phyloP scores from a whole-genome alignment of 2,888 invertebrate genomes.

The Hydroisotoma schaefferi region DNA sequence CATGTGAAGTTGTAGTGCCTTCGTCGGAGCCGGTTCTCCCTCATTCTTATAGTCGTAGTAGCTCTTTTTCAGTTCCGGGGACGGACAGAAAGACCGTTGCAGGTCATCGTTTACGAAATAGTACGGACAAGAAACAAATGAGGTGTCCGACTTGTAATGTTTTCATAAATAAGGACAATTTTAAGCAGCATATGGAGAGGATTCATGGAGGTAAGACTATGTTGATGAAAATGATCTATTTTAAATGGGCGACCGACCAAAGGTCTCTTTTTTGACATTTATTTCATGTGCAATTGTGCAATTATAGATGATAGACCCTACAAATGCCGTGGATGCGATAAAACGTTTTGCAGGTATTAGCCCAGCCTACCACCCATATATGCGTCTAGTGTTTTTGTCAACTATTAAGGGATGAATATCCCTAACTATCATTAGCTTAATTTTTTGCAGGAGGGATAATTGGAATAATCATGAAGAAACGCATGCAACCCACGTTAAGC shows the following conservation, averaged over 20 bases:
- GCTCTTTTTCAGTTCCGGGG: not conserved
- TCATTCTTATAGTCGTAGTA: no score
- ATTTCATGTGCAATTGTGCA: not conserved
- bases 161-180: not conserved
- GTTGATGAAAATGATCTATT: not conserved
- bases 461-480: slow-evolving; percentile 2
- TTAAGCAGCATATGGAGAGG: slow-evolving; percentile 5
- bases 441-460: slow-evolving; percentile 8
- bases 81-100: not conserved
- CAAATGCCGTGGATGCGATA: slow-evolving; percentile 9
- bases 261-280: no score
- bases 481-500: not conserved
- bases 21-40: not conserved
- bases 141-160: not conserved
- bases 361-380: no score
- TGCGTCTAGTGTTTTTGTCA: no score
- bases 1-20: not conserved
- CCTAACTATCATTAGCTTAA: no score
- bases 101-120: not conserved
- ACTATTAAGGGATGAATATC: no score
- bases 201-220: slow-evolving; percentile 3
- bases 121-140: not conserved
- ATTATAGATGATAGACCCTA: slow-evolving; percentile 6
- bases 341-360: slow-evolving; percentile 9
- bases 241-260: no score